phyloP scores from a whole-genome alignment of 2,888 invertebrate species.

The Coelopa pilipes region DNA sequence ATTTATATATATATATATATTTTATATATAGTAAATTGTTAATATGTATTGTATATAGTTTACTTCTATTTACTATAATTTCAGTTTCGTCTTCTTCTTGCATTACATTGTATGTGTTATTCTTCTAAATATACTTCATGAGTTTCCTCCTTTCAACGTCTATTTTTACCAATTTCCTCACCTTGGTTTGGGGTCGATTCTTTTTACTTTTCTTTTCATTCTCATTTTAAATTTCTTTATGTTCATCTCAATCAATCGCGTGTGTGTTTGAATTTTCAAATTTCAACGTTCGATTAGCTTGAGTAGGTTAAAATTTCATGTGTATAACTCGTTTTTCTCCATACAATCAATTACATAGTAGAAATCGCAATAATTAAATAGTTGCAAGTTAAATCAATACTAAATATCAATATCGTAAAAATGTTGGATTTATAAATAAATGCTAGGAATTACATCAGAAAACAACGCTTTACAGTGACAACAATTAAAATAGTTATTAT shows the following conservation, averaged over 20 bases:
- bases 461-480: slow-evolving; percentile 10
- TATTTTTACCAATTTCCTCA: neutral
- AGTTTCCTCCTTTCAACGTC: neutral
- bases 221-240: neutral
- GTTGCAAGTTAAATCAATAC: neutral
- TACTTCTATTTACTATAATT: slow-evolving; percentile 24
- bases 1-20: slow-evolving; percentile 28
- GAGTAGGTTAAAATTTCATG: neutral
- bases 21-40: slow-evolving; percentile 36
- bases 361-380: slow-evolving; percentile 1
- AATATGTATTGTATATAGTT: slow-evolving; percentile 36
- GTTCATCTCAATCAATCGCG: slow-evolving; percentile 7
- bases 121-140: slow-evolving; percentile 7
- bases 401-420: slow-evolving; percentile 4
- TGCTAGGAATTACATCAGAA: neutral
- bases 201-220: slow-evolving; percentile 19
- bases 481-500: slow-evolving; percentile 8
- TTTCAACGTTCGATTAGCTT: neutral
- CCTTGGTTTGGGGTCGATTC: slow-evolving; percentile 17
- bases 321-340: neutral
- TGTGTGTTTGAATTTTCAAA: neutral
- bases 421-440: slow-evolving; percentile 2
- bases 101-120: neutral
- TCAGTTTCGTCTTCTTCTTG: slow-evolving; percentile 12
- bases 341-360: slow-evolving; percentile 3